A percentile compares a stretch with the other conserved stretches of the same genome.
Conservation (phyloP, 2,113 vertebrate genomes). For the Callochromis pleurospilus region DNA sequence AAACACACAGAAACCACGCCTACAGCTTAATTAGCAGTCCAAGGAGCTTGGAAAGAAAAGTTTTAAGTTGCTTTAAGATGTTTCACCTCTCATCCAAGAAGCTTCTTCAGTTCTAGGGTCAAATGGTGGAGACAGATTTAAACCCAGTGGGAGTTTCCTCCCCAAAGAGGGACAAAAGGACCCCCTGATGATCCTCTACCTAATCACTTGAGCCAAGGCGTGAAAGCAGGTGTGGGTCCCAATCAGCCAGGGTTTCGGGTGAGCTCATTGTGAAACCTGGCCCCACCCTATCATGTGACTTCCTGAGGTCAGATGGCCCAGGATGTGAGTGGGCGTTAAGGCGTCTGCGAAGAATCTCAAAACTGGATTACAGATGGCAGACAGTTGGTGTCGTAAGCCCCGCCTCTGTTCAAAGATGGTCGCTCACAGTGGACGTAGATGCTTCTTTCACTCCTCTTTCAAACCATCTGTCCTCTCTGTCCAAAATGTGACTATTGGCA, state of each 20-base stretch:
- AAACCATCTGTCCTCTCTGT: background rate
- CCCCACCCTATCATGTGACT: accelerated
- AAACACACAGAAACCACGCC: background rate
- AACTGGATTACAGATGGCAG: accelerated
- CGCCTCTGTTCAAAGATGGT: background rate
- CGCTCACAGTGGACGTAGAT: background rate
- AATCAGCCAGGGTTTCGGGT: accelerated
- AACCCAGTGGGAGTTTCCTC: accelerated
- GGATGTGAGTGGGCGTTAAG: background rate
- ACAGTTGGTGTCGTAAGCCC: accelerated
- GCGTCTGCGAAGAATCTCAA: accelerated
- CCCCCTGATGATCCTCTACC: background rate
- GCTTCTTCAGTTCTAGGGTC: background rate
- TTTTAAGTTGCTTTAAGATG: accelerated
- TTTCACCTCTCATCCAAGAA: background rate
- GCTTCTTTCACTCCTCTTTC: background rate
- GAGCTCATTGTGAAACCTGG: accelerated
- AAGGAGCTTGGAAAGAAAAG: background rate
- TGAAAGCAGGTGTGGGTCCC: accelerated
- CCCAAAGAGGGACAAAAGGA: background rate
- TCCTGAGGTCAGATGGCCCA: background rate
- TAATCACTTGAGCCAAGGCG: accelerated
- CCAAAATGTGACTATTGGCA: accelerated
- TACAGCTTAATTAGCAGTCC: accelerated
- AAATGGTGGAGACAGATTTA: accelerated